These are phyloP conservation scores for Lycaena phlaeas DNA, from an alignment of 2,888 invertebrate species.

Conservation along the genomic window DNA sequence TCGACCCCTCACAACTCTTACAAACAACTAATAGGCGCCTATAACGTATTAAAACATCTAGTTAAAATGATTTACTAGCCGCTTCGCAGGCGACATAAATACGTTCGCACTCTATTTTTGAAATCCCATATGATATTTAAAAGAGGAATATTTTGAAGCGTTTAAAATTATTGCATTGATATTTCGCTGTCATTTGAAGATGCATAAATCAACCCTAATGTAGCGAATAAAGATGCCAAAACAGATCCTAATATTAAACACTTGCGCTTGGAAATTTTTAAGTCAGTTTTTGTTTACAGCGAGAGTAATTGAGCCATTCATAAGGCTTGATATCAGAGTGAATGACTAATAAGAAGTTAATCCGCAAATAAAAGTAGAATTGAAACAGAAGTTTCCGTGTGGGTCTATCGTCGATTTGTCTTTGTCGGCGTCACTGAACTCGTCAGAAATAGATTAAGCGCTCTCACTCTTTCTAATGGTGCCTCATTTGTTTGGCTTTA, in stretches of 20 bases:
- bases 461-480: conserved; percentile 73
- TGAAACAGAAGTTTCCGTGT: conserved; percentile 72
- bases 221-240: background rate
- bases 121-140: conserved; percentile 12
- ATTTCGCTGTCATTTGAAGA: too few relatives aligned
- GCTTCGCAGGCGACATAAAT: conserved; percentile 46
- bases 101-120: conserved; percentile 58
- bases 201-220: background rate
- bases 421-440: conserved; percentile 74
- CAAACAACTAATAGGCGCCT: background rate
- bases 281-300: conserved; percentile 37
- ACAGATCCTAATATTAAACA: background rate
- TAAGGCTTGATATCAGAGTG: conserved; percentile 65
- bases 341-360: conserved; percentile 73
- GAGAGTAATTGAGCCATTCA: conserved; percentile 69
- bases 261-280: conserved; percentile 21
- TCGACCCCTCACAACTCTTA: background rate
- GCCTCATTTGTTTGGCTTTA: conserved; percentile 73
- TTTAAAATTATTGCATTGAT: conserved; percentile 20
- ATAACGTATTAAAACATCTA: conserved; percentile 1
- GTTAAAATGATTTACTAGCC: conserved; percentile 9
- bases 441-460: conserved; percentile 74
- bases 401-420: conserved; percentile 73
- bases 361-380: conserved; percentile 73
- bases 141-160: conserved; percentile 20